Conservation (phyloP, 2,797 vertebrate species). For the Alfaro cultratus region DNA sequence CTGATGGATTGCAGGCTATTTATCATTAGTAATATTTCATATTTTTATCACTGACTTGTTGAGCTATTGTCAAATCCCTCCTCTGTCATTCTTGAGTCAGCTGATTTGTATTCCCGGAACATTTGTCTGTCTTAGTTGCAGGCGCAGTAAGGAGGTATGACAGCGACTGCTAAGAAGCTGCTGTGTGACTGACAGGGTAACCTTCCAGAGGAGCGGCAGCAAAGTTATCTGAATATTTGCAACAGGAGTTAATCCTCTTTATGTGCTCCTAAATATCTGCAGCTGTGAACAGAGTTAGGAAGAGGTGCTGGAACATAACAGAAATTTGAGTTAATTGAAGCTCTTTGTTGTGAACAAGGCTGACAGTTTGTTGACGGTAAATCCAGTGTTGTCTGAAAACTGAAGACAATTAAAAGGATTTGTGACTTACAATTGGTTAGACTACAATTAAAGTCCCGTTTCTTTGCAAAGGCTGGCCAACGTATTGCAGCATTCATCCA, state of each 20-base stretch:
- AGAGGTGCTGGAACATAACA: slow-evolving; percentile 29
- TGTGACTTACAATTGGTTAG: slow-evolving; percentile 7
- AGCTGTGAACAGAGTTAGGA: slow-evolving; percentile 19
- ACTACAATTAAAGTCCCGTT: not conserved
- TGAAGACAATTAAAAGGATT: slow-evolving; percentile 16
- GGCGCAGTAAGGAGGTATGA: slow-evolving; percentile 50
- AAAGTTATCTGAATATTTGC: slow-evolving; percentile 69
- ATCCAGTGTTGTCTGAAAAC: slow-evolving; percentile 21
- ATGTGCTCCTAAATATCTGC: slow-evolving; percentile 36
- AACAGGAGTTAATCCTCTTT: slow-evolving; percentile 52
- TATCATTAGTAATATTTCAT: slow-evolving; percentile 53
- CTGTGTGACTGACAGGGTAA: slow-evolving; percentile 70
- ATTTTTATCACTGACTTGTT: slow-evolving; percentile 50
- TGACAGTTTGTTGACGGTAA: slow-evolving; percentile 23
- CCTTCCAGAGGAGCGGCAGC: slow-evolving; percentile 52
- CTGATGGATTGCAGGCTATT: slow-evolving; percentile 51
- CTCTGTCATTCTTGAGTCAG: slow-evolving; percentile 32
- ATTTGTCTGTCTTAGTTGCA: slow-evolving; percentile 54
- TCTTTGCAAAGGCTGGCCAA: not conserved
- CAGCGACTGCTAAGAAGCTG: slow-evolving; percentile 39
- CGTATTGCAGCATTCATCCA: not conserved
- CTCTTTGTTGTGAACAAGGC: slow-evolving; percentile 35
- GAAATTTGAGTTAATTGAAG: slow-evolving; percentile 58
- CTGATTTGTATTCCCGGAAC: slow-evolving; percentile 54
- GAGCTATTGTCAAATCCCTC: slow-evolving; percentile 41